phyloP scores from a whole-genome alignment of 1,140 invertebrate genomes.

The Pseudachorutes palmiensis region DNA sequence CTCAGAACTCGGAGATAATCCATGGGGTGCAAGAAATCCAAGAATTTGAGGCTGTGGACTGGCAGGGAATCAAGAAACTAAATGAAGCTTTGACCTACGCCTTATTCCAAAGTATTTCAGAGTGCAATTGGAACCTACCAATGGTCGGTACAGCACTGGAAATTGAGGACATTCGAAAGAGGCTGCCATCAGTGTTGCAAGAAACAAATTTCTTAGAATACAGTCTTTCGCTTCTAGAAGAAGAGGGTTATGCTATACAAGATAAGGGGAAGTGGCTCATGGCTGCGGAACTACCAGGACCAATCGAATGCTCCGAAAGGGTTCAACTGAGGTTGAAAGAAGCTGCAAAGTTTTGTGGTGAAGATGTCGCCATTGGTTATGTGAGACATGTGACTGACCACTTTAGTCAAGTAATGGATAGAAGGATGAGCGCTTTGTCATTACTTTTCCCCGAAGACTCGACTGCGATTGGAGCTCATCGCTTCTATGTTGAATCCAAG shows the following conservation, averaged over 20 bases:
- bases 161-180: not conserved
- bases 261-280: not conserved
- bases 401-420: not conserved
- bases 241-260: not conserved
- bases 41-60: not conserved
- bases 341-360: not conserved
- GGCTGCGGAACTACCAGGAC: not conserved
- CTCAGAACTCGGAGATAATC: too few species aligned
- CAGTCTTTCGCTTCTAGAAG: not conserved
- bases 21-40: not conserved
- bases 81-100: not conserved
- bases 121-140: not conserved
- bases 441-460: constrained; percentile 10
- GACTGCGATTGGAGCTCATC: not conserved
- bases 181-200: not conserved
- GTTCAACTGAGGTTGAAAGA: too few species aligned
- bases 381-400: not conserved
- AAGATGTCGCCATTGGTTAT: not conserved
- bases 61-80: not conserved
- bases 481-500: not conserved
- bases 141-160: not conserved
- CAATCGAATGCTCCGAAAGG: not conserved
- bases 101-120: not conserved
- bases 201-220: not conserved
- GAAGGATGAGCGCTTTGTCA: not conserved